These are phyloP conservation scores for Agelaius tricolor DNA, from an alignment of 2,113 vertebrate species.

Conservation along the genomic window DNA sequence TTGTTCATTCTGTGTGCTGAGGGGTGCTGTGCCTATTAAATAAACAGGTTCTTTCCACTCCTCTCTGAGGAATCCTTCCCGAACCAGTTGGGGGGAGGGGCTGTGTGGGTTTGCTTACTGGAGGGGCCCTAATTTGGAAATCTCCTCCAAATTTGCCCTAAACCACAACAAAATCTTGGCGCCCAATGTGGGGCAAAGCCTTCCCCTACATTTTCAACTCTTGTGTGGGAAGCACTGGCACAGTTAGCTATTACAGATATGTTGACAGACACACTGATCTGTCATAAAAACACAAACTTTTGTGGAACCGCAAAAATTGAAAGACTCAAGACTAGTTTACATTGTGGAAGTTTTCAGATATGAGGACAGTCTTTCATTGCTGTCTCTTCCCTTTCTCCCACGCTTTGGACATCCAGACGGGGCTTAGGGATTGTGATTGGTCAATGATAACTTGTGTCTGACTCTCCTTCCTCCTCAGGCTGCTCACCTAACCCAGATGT, in stretches of 20 bases:
- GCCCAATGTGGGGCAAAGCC: background rate
- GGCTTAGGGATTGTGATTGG: background rate
- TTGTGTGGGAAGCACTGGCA: background rate
- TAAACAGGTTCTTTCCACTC: no score
- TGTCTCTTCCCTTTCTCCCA: background rate
- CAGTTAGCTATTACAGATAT: background rate
- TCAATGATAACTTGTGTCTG: background rate
- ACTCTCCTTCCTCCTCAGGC: background rate
- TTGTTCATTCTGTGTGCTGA: no score
- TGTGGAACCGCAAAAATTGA: background rate
- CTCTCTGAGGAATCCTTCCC: no score
- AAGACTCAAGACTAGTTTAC: background rate
- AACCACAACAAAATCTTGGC: no score
- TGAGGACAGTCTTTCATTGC: background rate
- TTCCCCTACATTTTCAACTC: background rate
- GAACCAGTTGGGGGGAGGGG: no score
- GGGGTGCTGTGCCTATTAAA: no score
- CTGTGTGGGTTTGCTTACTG: no score
- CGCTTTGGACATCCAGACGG: fast-evolving
- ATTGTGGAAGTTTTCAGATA: background rate
- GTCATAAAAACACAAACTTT: background rate
- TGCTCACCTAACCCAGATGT: background rate
- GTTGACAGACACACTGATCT: background rate
- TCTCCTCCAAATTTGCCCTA: no score
- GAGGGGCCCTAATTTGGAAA: no score